These are phyloP conservation scores for Lycocorax pyrrhopterus DNA, from an alignment of 2,113 vertebrate genomes.

Conservation along the genomic window DNA sequence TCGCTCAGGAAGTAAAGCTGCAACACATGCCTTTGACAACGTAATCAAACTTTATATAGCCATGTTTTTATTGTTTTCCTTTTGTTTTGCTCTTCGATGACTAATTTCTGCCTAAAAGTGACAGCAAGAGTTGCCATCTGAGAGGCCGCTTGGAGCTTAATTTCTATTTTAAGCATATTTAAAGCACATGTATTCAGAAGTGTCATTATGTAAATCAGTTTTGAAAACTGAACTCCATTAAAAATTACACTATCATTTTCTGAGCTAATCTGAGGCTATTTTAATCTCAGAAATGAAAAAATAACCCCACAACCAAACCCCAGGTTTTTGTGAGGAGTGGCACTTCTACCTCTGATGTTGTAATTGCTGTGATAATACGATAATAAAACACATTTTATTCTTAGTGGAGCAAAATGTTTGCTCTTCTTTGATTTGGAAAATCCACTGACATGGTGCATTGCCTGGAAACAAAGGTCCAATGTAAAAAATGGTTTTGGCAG, in stretches of 20 bases:
- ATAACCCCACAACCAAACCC: background rate
- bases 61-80: conserved; percentile 44
- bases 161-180: conserved; percentile 48
- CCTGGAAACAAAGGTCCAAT: background rate
- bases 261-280: conserved; percentile 33
- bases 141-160: conserved; percentile 16
- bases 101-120: conserved; percentile 11
- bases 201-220: conserved; percentile 48
- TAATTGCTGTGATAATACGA: background rate
- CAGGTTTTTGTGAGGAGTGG: background rate
- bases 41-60: conserved; percentile 47
- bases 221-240: conserved; percentile 35
- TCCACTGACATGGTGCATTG: background rate
- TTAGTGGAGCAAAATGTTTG: background rate
- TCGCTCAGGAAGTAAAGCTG: conserved; percentile 5
- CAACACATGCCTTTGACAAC: background rate
- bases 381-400: background rate
- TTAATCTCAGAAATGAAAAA: conserved; percentile 36
- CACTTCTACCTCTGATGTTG: background rate
- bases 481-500: background rate
- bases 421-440: background rate
- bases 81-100: conserved; percentile 38
- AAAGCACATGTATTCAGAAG: conserved; percentile 21
- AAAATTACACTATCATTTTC: conserved; percentile 44
- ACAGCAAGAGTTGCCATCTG: background rate